Evolutionary conservation across 2,797 vertebrate genomes (phyloP), one percentile per base, ranked within the genome.

Genomic region (Arrhamphus sclerolepis): DNA sequence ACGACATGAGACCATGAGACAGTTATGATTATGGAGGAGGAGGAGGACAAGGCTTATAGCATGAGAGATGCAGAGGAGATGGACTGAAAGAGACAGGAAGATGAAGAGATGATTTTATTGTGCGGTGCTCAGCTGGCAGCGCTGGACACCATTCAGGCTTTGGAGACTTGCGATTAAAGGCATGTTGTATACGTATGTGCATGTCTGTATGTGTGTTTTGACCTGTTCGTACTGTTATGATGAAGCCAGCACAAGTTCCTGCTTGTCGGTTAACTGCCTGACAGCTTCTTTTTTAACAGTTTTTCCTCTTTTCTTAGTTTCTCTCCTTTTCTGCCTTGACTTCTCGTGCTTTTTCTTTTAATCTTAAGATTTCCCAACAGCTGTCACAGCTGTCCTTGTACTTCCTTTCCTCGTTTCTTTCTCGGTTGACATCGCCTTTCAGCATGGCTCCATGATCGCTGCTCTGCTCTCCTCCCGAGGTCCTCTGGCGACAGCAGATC

Each of bases 141-240:
- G 8, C 61, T 13, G 40, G 67, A 81, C 40, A 44, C 65, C 56
- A 20, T 29, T 34, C 64, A 76, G 51, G 59, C 57, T 71, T 44
- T 34, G 64, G 67, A 74, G 75, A 65, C 75, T 56, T 40, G 21
- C 3, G 0, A 58, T 41, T 31, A 40, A 26, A 68, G 63, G 64
- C 70, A 26, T 72, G 48, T 72, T 70, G 84, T 81, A 29, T 41
- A 26, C 68, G 80, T 88, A 68, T 49, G 72, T 87, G 86, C 78
- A 84, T 88, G 84, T 86, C 50, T 77, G 56, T 83, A 17, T 71
- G 72, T 86, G 80, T 49, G 46, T 85, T 77, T 71, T 17, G 39
- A 83, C 66, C 51, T 70, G 65, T 81, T 67, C 39, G 66, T 63
- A 62, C 64, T 64, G n/a, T 43, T 57, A 51, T 16, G 49, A 81